A percentile compares a stretch with the other conserved stretches of the same genome.
Evolutionary conservation across 2,113 vertebrate genomes (phyloP).

Genomic region (Thomomys bottae): DNA sequence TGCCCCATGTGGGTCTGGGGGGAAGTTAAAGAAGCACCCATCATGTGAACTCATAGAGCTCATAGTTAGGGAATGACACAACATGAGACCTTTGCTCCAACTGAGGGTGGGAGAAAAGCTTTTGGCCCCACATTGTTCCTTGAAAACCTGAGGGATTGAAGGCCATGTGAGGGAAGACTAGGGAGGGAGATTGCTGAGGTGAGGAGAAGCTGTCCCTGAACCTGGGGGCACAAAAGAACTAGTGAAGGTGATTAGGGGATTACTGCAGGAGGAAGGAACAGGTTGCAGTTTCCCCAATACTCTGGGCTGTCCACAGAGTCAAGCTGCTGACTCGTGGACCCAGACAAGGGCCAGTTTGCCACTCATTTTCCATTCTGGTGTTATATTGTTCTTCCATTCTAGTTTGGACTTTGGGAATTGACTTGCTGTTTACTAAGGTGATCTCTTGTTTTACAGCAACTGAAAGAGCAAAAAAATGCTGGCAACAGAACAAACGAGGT

Average conservation of each 20-base stretch:
- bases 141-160: background rate
- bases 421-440: background rate
- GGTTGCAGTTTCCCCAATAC: background rate
- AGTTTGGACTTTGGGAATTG: background rate
- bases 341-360: background rate
- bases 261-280: fast-evolving
- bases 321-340: background rate
- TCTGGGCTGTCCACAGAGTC: fast-evolving
- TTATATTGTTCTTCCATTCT: background rate
- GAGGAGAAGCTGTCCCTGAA: background rate
- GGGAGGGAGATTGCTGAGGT: background rate
- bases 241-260: too few relatives aligned
- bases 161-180: background rate
- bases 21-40: background rate
- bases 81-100: background rate
- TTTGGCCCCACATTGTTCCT: background rate
- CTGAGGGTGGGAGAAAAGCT: background rate
- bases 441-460: slow-evolving; percentile 88
- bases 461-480: slow-evolving; percentile 96
- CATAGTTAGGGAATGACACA: background rate
- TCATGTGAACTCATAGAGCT: background rate
- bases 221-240: background rate
- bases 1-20: background rate
- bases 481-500: slow-evolving; percentile 96
- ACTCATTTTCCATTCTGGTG: background rate